phyloP scores from a whole-genome alignment of 2,888 invertebrate genomes.

The Eumerus sabulonum region DNA sequence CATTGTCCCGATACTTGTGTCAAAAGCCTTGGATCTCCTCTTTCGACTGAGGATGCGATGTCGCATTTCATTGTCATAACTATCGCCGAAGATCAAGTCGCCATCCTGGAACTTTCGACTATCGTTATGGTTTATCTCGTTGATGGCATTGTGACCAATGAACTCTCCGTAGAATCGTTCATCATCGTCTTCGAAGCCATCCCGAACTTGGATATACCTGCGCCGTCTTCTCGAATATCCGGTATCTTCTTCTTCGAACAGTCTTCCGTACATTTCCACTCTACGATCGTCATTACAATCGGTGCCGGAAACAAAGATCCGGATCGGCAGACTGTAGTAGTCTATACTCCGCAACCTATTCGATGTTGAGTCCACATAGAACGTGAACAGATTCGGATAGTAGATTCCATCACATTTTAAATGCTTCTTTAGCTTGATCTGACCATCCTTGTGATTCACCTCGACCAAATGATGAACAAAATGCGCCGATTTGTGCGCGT shows the following conservation, averaged over 20 bases:
- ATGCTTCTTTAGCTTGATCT: slow-evolving; percentile 85
- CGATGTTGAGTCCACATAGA: slow-evolving; percentile 92
- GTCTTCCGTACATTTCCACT: slow-evolving; percentile 79
- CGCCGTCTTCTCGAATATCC: slow-evolving; percentile 80
- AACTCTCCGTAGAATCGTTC: slow-evolving; percentile 78
- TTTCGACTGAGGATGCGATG: slow-evolving; percentile 80
- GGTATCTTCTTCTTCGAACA: slow-evolving; percentile 82
- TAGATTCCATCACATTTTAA: slow-evolving; percentile 89
- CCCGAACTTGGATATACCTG: slow-evolving; percentile 69
- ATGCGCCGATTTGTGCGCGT: slow-evolving; percentile 89
- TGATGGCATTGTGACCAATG: slow-evolving; percentile 50
- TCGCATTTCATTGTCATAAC: slow-evolving; percentile 80
- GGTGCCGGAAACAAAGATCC: slow-evolving; percentile 86
- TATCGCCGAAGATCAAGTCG: slow-evolving; percentile 81
- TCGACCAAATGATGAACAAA: slow-evolving; percentile 89
- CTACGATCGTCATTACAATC: slow-evolving; percentile 84
- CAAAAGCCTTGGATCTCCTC: slow-evolving; percentile 80
- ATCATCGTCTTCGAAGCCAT: slow-evolving; percentile 61
- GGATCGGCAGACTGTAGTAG: slow-evolving; percentile 89
- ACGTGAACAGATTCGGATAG: slow-evolving; percentile 91
- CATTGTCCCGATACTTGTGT: slow-evolving; percentile 80
- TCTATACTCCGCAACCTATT: slow-evolving; percentile 88
- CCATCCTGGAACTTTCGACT: slow-evolving; percentile 78
- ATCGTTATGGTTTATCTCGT: slow-evolving; percentile 71
- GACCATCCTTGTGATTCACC: slow-evolving; percentile 87